phyloP scores from a whole-genome alignment of 2,113 vertebrate species.

The Callocephalon fimbriatum region DNA sequence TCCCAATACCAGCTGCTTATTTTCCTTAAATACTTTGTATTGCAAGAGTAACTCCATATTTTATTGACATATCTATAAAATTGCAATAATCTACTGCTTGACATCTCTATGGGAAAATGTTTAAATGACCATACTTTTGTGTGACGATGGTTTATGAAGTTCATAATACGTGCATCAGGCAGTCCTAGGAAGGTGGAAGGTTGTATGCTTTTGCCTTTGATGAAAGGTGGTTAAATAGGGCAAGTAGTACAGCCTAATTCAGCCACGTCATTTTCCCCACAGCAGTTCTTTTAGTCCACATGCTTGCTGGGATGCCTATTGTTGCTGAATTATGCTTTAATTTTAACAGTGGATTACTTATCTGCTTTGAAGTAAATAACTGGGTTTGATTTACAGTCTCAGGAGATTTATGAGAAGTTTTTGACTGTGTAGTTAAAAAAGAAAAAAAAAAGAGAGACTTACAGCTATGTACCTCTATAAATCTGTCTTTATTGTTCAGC shows the following conservation, averaged over 20 bases:
- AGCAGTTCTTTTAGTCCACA: background rate
- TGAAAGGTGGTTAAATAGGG: background rate
- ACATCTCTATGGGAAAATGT: background rate
- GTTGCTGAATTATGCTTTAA: slow-evolving; percentile 60
- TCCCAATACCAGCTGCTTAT: background rate
- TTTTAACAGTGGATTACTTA: slow-evolving; percentile 67
- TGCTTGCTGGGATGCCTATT: background rate
- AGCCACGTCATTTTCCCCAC: background rate
- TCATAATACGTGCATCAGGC: background rate
- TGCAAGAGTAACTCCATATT: background rate
- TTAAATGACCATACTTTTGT: background rate
- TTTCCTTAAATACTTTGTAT: background rate
- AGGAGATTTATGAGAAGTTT: slow-evolving; percentile 41
- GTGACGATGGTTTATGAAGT: background rate
- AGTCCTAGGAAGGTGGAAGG: background rate
- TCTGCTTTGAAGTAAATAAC: slow-evolving; percentile 61
- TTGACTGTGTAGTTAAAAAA: slow-evolving; percentile 45
- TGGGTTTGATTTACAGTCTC: slow-evolving; percentile 64
- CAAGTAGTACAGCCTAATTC: background rate
- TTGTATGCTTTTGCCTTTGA: background rate
- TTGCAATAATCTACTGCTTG: background rate
- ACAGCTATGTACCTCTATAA: slow-evolving; percentile 37
- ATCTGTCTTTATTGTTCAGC: slow-evolving; percentile 65
- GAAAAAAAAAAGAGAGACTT: background rate
- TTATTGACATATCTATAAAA: background rate